These are phyloP conservation scores for Cyprinodon brontotheroides DNA, from an alignment of 2,113 vertebrate genomes.

Conservation along the genomic window DNA sequence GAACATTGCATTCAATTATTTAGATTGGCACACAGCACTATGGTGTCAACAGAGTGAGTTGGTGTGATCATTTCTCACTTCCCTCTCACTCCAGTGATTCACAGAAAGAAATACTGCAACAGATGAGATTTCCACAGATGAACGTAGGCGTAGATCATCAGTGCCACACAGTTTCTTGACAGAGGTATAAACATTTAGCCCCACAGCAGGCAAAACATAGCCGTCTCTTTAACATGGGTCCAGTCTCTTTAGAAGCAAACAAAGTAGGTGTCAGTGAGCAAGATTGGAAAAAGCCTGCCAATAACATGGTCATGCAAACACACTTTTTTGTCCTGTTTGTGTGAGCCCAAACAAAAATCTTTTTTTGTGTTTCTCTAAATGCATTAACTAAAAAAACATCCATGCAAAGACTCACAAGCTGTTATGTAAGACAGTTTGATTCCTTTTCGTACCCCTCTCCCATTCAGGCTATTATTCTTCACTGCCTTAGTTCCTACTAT, in stretches of 20 bases:
- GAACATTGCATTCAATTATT: constrained; percentile 24
- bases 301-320: background rate
- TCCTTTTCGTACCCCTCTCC: background rate
- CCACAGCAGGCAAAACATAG: constrained; percentile 38
- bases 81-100: constrained; percentile 9
- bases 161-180: constrained; percentile 32
- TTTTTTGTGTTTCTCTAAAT: background rate
- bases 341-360: background rate
- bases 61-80: constrained; percentile 15
- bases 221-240: constrained; percentile 46
- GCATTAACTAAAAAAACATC: constrained; percentile 3
- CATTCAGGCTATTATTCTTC: background rate
- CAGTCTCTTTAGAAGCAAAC: constrained; percentile 39
- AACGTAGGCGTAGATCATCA: constrained; percentile 48
- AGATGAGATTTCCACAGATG: constrained; percentile 45
- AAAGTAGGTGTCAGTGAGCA: constrained; percentile 37
- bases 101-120: constrained; percentile 25
- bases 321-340: background rate
- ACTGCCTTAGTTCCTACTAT: constrained; percentile 27
- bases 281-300: constrained; percentile 43
- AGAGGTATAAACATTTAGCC: constrained; percentile 67
- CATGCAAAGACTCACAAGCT: constrained; percentile 1
- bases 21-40: constrained; percentile 10
- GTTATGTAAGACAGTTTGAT: constrained; percentile 38
- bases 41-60: constrained; percentile 18